Conservation (phyloP, 2,113 vertebrate species). For the Eptesicus fuscus region DNA sequence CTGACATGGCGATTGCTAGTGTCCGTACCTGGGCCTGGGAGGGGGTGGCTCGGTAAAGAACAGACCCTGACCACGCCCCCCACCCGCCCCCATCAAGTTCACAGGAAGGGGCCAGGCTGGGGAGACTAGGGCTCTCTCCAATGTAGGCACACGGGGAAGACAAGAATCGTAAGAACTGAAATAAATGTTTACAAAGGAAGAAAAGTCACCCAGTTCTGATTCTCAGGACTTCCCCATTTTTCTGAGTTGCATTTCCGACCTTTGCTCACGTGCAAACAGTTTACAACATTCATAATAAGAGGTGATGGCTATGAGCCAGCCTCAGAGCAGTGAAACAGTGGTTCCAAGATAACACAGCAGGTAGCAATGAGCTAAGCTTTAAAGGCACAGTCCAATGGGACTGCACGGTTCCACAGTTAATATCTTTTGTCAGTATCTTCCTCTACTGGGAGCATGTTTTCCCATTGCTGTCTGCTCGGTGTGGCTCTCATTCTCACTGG, state of each 20-base stretch:
- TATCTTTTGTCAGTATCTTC: too few relatives aligned
- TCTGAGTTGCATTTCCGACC: not conserved
- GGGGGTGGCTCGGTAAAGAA: not conserved
- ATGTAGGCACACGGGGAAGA: accelerated
- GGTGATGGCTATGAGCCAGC: too few relatives aligned
- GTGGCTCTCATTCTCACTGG: accelerated
- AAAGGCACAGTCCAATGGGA: not conserved
- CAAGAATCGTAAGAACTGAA: not conserved
- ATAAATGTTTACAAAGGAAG: not conserved
- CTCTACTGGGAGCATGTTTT: accelerated
- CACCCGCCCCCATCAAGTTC: accelerated
- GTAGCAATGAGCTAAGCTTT: not conserved
- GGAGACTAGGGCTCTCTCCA: not conserved
- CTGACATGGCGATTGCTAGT: accelerated
- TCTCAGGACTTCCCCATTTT: not conserved
- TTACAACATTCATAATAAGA: not conserved
- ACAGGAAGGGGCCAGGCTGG: not conserved
- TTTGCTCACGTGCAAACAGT: not conserved
- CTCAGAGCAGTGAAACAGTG: not conserved
- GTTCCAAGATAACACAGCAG: not conserved
- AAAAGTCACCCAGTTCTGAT: not conserved
- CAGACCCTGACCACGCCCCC: not conserved
- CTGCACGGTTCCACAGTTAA: accelerated
- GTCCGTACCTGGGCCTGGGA: not conserved
- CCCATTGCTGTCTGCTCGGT: accelerated